Percentiles rank a stretch among this genome's conserved stretches.
phyloP scores from a whole-genome alignment of 2,888 invertebrate species.

The Drosophila paracracens region DNA sequence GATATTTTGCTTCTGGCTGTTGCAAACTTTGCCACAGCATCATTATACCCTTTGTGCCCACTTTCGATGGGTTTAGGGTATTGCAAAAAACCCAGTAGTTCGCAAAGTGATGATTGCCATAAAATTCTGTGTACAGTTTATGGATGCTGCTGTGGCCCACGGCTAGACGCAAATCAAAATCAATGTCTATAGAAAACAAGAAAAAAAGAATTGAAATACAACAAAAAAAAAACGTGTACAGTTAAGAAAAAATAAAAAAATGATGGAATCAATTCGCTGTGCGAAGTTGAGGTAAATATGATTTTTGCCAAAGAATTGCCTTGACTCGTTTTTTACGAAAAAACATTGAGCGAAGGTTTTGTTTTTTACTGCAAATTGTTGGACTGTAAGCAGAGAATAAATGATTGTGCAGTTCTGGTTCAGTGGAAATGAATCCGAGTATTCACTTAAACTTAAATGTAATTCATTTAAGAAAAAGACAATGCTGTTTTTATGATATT shows the following conservation, averaged over 20 bases:
- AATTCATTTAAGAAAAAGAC: background rate
- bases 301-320: slow-evolving; percentile 53
- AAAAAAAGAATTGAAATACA: background rate
- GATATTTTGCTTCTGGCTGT: background rate
- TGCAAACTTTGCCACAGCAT: background rate
- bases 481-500: background rate
- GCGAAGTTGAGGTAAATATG: slow-evolving; percentile 47
- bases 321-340: slow-evolving; percentile 45
- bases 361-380: slow-evolving; percentile 3
- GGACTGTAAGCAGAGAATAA: background rate
- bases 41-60: background rate
- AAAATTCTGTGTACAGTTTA: slow-evolving; percentile 42
- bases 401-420: background rate
- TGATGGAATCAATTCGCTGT: slow-evolving; percentile 34
- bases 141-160: slow-evolving; percentile 19
- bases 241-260: slow-evolving; percentile 24
- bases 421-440: background rate
- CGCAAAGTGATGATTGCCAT: slow-evolving; percentile 56
- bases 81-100: slow-evolving; percentile 58
- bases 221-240: slow-evolving; percentile 6
- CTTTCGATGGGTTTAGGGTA: background rate
- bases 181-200: slow-evolving; percentile 34
- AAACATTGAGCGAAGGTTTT: slow-evolving; percentile 26
- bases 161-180: slow-evolving; percentile 52
- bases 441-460: background rate